Base-by-base conservation (phyloP, 2,888 invertebrate genomes). In the Xylota sylvarum region DNA sequence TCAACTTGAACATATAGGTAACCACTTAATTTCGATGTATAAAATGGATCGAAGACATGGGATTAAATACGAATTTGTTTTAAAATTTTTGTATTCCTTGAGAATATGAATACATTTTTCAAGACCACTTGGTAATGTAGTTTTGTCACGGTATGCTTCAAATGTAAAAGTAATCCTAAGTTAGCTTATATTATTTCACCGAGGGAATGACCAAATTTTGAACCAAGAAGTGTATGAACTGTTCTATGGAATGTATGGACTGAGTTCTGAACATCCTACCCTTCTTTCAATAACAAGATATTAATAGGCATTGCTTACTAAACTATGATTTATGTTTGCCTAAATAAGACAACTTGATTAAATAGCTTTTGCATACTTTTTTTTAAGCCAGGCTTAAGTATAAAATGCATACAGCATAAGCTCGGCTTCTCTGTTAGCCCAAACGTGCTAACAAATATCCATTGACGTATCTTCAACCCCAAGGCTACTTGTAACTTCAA, bases 1-100 rank as follows among this genome's bases (percentile, higher is more conserved):
- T 35, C 48, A 65, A 12, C 32, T 48, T 52, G 17, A 9, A 12
- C 14, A 14, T 27, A 4, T 27, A 4, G 27, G 50, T 70, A 56
- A 43, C 17, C 40, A 56, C 56, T 56, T 56, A 17, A 56, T 70
- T 56, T 56, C 19, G 14, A 52, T 14, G 27, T 60, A 72, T 52
- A 52, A 52, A 48, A 23, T 35, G 4, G 32, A 32, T 17, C n/a
- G 12, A 23, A 23, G 19, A 32, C 3, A 12, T 10, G 46, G 23
- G 2, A 46, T 5, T 5, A 48, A 6, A n/a, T 43, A 9, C 27
- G 10, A 58, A 19, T 35, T 35, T 9, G 37, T 35, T 58, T 48
- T 17, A 9, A 2, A n/a, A 40, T 14, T 14, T 14, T 43, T 43
- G 7, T 46, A 19, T 17, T 2, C 1, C 9, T 12, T 50, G 3